phyloP scores from a whole-genome alignment of 2,888 invertebrate genomes.

The Penaeus monodon region DNA sequence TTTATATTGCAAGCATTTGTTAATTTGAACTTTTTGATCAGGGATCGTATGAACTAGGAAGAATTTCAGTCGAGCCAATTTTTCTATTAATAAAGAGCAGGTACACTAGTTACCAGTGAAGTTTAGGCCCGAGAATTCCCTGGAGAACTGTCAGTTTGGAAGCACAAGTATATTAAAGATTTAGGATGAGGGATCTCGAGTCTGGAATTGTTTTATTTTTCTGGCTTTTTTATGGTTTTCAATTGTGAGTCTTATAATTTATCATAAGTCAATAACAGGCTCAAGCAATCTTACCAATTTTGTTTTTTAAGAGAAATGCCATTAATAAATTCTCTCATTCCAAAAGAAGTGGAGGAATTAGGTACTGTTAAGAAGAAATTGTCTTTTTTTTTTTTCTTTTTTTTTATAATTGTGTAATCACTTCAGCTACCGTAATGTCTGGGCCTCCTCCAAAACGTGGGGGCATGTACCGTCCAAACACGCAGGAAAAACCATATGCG shows the following conservation, averaged over 20 bases:
- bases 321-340: no score
- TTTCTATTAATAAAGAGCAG: constrained; percentile 51
- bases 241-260: no score
- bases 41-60: constrained; percentile 43
- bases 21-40: constrained; percentile 57
- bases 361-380: no score
- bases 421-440: no score
- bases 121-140: constrained; percentile 38
- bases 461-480: constrained; percentile 7
- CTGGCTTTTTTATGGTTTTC: background rate
- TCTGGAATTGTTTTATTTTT: background rate
- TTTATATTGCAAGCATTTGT: constrained; percentile 59
- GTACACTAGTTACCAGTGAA: constrained; percentile 56
- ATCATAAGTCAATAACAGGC: no score
- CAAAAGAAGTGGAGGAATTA: no score
- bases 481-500: background rate
- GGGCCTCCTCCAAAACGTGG: no score
- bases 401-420: no score
- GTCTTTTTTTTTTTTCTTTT: no score
- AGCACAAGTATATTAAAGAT: constrained; percentile 40
- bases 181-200: background rate
- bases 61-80: constrained; percentile 39
- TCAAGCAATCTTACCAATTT: no score
- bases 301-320: no score
- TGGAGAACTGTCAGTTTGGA: constrained; percentile 41